Evolutionary conservation across 2,888 invertebrate genomes (phyloP).

Genomic region (Nineta flava): DNA sequence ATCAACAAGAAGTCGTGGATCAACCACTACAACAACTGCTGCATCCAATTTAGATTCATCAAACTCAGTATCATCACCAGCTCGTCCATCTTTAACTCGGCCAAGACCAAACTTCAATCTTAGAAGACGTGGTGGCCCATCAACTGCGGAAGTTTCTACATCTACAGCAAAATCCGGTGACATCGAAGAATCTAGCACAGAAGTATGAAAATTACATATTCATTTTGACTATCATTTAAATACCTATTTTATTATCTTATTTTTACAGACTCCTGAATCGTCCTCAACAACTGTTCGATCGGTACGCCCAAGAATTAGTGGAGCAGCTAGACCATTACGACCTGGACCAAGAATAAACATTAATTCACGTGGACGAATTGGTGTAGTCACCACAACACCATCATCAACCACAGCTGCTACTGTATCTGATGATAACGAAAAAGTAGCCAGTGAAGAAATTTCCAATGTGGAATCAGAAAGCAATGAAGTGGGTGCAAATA

Average conservation of each 20-base stretch:
- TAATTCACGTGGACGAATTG: constrained; percentile 32
- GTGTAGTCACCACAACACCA: constrained; percentile 28
- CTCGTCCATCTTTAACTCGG: constrained; percentile 27
- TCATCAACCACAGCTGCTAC: constrained; percentile 28
- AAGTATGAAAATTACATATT: background rate
- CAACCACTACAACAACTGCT: constrained; percentile 22
- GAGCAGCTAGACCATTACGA: constrained; percentile 35
- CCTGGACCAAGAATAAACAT: constrained; percentile 51
- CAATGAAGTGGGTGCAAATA: background rate
- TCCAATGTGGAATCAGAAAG: background rate
- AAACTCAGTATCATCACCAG: constrained; percentile 14
- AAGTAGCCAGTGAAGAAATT: constrained; percentile 23
- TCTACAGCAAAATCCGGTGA: constrained; percentile 14
- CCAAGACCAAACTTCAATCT: constrained; percentile 30
- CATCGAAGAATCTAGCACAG: constrained; percentile 7
- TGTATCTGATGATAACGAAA: constrained; percentile 20
- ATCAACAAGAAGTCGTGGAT: constrained; percentile 16
- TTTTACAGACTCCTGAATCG: background rate
- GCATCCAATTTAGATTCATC: constrained; percentile 22
- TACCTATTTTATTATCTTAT: background rate
- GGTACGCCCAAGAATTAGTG: constrained; percentile 27
- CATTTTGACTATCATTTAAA: too few species aligned
- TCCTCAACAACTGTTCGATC: constrained; percentile 14
- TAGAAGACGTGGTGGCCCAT: constrained; percentile 21
- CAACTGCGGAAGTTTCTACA: constrained; percentile 17